Evolutionary conservation across 2,113 vertebrate species (phyloP), one percentile per base, ranked within the genome.

Genomic region (Menidia beryllina): DNA sequence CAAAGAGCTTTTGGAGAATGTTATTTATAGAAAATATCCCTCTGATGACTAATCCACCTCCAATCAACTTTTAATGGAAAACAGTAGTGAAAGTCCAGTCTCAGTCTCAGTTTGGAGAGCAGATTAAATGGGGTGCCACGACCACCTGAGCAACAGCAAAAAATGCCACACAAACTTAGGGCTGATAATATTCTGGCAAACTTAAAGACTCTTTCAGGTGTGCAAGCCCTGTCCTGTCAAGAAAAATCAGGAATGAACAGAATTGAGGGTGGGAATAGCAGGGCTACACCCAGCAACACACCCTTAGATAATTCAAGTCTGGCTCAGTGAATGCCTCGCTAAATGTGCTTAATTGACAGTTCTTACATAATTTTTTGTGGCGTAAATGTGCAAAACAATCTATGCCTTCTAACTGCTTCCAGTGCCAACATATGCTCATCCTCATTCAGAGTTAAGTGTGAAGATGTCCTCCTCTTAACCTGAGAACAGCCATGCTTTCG

Each of bases 141-240:
- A n/a, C n/a, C n/a, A n/a, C 8, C 8, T 30, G 30, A 30, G 30
- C 8, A 30, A 30, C 4, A 30, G 4, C 30, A 30, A 30, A 25
- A 1, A 25, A 48, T 3, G 7, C 9, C 14, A 7, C 12, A 36
- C 2, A 15, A 3, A 13, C n/a, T 24, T 2, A 21, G 54, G 14
- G 34, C 34, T 9, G 26, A 30, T 3, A 7, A 15, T 52, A 38
- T 41, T 66, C 26, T 49, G 25, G n/a, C n/a, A 41, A 3, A 19
- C 13, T 23, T 68, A 21, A 11, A 62, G 69, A 41, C 0, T 36
- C 41, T 58, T 59, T 65, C 27, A 69, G 41, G 24, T 11, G 27
- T 72, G 36, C 79, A 88, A 71, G 88, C 43, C 68, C 49, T 3
- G 61, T 84, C 87, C 39, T 65, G 90, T 70, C 78, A 84, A 2